These are phyloP conservation scores for Eilema depressum DNA, from an alignment of 2,888 invertebrate species.

Conservation along the genomic window DNA sequence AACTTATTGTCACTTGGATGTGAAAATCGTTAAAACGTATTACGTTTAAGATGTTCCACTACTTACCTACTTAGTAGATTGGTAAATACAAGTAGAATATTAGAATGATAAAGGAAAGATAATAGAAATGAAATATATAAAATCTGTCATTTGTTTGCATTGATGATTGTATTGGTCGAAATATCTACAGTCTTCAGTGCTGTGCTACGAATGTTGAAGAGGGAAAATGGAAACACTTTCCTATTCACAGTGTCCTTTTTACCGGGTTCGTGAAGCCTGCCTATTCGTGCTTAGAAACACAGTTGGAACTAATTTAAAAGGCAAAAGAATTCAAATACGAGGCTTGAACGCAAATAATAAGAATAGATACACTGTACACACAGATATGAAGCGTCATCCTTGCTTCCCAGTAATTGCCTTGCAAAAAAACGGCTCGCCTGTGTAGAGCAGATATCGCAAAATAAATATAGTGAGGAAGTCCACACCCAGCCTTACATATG, in stretches of 20 bases:
- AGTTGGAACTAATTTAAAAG: not conserved
- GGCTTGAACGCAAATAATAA: not conserved
- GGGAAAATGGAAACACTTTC: not conserved
- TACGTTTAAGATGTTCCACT: not conserved
- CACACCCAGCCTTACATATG: constrained; percentile 28
- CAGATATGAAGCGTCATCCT: not conserved
- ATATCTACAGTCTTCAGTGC: not conserved
- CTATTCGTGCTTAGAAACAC: not conserved
- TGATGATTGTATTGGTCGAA: not conserved
- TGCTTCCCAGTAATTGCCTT: not conserved
- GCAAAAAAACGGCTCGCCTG: not conserved
- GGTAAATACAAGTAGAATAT: too few relatives aligned
- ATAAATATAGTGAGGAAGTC: constrained; percentile 32
- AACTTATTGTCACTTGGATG: constrained; percentile 3
- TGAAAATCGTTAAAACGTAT: constrained; percentile 4
- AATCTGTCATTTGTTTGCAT: too few relatives aligned
- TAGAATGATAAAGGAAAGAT: too few relatives aligned
- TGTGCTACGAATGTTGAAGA: not conserved
- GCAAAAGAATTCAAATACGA: not conserved
- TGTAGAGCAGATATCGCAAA: constrained; percentile 28
- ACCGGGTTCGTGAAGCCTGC: not conserved
- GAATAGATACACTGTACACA: not conserved
- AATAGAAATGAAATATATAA: too few relatives aligned
- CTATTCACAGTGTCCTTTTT: not conserved
- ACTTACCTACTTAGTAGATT: too few relatives aligned